Conservation (phyloP, 2,888 invertebrate genomes). For the Plebejus argus region DNA sequence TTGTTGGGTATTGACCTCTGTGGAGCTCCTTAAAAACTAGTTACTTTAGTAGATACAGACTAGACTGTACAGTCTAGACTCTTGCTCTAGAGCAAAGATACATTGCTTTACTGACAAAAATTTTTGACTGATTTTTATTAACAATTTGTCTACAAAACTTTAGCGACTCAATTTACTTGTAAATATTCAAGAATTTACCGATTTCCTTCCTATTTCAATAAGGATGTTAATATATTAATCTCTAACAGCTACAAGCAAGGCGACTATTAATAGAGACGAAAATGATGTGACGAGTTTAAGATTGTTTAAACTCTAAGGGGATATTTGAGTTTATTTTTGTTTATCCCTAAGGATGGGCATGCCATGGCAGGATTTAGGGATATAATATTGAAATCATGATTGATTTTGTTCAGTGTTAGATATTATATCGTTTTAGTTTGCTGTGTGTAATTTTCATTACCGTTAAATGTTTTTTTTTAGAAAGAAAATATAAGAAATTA, state of each 20-base stretch:
- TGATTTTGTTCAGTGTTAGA: not conserved
- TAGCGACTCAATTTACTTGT: not conserved
- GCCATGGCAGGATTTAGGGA: not conserved
- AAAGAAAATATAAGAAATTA: too few relatives aligned
- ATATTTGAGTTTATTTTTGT: not conserved
- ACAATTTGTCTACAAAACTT: not conserved
- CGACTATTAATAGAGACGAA: not conserved
- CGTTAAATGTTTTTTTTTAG: too few relatives aligned
- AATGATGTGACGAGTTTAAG: not conserved
- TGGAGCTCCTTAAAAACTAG: too few relatives aligned
- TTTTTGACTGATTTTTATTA: too few relatives aligned
- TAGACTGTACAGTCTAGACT: too few relatives aligned
- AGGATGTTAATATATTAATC: conserved; percentile 9
- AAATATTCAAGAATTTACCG: not conserved
- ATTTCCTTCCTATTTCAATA: not conserved
- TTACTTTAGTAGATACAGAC: too few relatives aligned
- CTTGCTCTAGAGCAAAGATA: too few relatives aligned
- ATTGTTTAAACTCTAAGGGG: not conserved
- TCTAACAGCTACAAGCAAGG: not conserved
- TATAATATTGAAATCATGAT: not conserved
- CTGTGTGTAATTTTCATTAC: not conserved
- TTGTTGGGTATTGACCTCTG: too few relatives aligned
- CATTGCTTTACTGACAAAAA: too few relatives aligned
- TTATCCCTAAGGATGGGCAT: not conserved
- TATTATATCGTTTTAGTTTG: not conserved